A percentile compares a stretch with the other conserved stretches of the same genome.
Conservation (phyloP, 2,113 vertebrate species). For the Podarcis muralis region DNA sequence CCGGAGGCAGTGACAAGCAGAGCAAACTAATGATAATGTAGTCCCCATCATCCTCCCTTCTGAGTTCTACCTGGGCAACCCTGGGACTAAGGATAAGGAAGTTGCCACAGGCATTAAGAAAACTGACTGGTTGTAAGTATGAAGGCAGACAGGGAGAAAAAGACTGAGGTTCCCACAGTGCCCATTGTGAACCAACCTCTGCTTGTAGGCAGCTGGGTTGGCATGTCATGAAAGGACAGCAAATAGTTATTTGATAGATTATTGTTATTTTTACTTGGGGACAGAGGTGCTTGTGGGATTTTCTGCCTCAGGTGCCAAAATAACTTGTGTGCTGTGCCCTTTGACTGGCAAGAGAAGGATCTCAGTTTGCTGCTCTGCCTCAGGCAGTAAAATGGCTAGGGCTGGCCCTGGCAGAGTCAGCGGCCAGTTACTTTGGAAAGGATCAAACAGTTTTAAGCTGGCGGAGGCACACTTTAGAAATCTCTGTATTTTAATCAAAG, state of each 20-base stretch:
- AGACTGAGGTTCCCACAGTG: too few relatives aligned
- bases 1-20: too few relatives aligned
- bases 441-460: neutral
- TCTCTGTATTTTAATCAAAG: neutral
- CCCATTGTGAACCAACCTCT: too few relatives aligned
- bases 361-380: neutral
- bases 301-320: neutral
- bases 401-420: neutral
- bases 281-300: neutral
- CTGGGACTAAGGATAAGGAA: too few relatives aligned
- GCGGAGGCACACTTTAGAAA: neutral
- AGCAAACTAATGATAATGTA: too few relatives aligned
- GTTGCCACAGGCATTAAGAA: too few relatives aligned
- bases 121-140: too few relatives aligned
- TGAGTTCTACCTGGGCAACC: too few relatives aligned
- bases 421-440: neutral
- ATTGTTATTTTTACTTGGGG: neutral
- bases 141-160: too few relatives aligned
- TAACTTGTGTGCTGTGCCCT: too few relatives aligned
- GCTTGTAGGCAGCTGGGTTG: neutral
- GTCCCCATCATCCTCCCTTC: too few relatives aligned
- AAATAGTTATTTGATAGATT: neutral
- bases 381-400: neutral
- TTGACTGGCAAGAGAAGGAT: too few relatives aligned
- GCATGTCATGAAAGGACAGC: neutral